Percentiles rank a stretch among this genome's conserved stretches.
Conservation (phyloP, 2,888 invertebrate genomes). For the Lamproptera curius region DNA sequence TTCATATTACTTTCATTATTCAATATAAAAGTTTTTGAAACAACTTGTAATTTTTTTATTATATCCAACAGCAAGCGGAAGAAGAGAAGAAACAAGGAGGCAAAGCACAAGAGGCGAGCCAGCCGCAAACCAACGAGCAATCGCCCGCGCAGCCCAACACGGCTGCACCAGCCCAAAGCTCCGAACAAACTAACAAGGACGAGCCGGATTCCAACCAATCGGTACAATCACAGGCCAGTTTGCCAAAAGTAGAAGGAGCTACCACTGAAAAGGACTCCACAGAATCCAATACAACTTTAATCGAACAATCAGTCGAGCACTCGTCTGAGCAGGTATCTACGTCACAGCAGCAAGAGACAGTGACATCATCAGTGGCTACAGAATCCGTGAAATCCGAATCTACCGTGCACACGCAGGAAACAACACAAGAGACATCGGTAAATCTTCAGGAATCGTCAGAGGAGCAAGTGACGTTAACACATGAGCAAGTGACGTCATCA, state of each 20-base stretch:
- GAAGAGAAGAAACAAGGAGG: slow-evolving; percentile 62
- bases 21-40: too few relatives aligned
- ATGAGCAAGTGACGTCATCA: neutral
- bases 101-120: slow-evolving; percentile 28
- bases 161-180: neutral
- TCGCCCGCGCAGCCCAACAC: slow-evolving; percentile 1
- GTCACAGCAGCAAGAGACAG: neutral
- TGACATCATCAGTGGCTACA: too few relatives aligned
- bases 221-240: neutral
- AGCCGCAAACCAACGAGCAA: slow-evolving; percentile 1
- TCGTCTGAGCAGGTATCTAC: neutral
- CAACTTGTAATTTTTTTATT: too few relatives aligned
- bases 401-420: too few relatives aligned
- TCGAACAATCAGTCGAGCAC: neutral
- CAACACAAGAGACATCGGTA: too few relatives aligned
- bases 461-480: neutral
- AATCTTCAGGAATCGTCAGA: too few relatives aligned
- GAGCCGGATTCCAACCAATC: neutral
- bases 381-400: too few relatives aligned
- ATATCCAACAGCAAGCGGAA: slow-evolving; percentile 47
- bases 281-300: neutral
- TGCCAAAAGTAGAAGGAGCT: neutral
- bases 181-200: slow-evolving; percentile 2
- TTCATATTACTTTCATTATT: too few relatives aligned
- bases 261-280: neutral